Conservation (phyloP, 2,888 invertebrate genomes). For the Ophioninae sp. region DNA sequence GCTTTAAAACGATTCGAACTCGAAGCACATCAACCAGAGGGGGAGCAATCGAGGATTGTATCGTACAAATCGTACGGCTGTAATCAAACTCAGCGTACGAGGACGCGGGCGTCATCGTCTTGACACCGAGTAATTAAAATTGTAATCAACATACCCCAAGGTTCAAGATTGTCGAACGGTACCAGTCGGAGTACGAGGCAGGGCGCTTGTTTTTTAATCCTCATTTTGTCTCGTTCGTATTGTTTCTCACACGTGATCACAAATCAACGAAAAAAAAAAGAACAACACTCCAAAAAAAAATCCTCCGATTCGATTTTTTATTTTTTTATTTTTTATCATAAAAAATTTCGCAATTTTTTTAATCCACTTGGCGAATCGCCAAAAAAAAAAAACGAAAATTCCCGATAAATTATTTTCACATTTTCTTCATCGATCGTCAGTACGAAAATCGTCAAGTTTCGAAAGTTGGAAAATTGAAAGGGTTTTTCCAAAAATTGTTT, state of each 20-base stretch:
- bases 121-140: constrained; percentile 21
- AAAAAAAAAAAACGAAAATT: constrained; percentile 43
- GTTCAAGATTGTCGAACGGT: constrained; percentile 81
- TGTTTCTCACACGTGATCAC: constrained; percentile 50
- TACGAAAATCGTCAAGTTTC: neutral
- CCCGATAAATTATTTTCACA: constrained; percentile 33
- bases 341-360: neutral
- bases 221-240: constrained; percentile 80
- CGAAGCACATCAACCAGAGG: neutral
- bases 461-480: neutral
- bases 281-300: constrained; percentile 7
- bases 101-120: neutral
- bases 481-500: neutral
- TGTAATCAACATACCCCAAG: constrained; percentile 73
- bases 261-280: constrained; percentile 15
- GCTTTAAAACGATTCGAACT: no score
- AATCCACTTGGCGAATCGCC: constrained; percentile 2
- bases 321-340: neutral
- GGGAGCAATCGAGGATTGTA: neutral
- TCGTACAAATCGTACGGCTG: neutral
- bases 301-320: neutral
- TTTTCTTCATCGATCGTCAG: constrained; percentile 18
- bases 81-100: neutral
- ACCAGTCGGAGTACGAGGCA: constrained; percentile 85
- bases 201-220: constrained; percentile 86